These are phyloP conservation scores for Muntiacus reevesi DNA, from an alignment of 2,113 vertebrate genomes.

Conservation along the genomic window DNA sequence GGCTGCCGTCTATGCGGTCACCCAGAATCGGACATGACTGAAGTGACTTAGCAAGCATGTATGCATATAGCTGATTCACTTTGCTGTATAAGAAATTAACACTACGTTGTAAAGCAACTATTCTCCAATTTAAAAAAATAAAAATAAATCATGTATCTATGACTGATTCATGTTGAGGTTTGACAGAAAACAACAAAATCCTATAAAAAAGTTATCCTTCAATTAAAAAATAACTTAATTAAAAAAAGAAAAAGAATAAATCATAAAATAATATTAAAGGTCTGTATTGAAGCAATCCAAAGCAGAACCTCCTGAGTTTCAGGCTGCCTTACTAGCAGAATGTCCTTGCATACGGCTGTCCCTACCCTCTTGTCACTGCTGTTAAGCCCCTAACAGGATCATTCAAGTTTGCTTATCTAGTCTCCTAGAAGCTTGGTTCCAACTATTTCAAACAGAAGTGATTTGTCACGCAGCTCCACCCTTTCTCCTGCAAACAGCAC, in stretches of 20 bases:
- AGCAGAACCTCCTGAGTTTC: conserved; percentile 17
- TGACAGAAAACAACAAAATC: neutral
- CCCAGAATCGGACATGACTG: accelerated
- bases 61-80: neutral
- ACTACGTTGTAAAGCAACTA: neutral
- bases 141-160: neutral
- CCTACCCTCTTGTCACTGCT: neutral
- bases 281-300: conserved; percentile 22
- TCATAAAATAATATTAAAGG: neutral
- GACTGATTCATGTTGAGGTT: neutral
- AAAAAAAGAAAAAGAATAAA: neutral
- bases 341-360: neutral
- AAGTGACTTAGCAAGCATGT: too few relatives aligned
- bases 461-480: neutral
- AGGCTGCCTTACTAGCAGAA: conserved; percentile 51
- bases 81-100: neutral
- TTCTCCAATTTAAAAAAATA: neutral
- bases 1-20: too few relatives aligned
- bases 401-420: conserved; percentile 29
- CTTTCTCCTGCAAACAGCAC: neutral
- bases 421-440: conserved; percentile 36
- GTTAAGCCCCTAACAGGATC: conserved; percentile 61
- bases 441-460: neutral
- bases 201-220: neutral
- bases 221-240: neutral